Evolutionary conservation across 2,797 vertebrate species (phyloP).

Genomic region (Pipistrellus pipistrellus): DNA sequence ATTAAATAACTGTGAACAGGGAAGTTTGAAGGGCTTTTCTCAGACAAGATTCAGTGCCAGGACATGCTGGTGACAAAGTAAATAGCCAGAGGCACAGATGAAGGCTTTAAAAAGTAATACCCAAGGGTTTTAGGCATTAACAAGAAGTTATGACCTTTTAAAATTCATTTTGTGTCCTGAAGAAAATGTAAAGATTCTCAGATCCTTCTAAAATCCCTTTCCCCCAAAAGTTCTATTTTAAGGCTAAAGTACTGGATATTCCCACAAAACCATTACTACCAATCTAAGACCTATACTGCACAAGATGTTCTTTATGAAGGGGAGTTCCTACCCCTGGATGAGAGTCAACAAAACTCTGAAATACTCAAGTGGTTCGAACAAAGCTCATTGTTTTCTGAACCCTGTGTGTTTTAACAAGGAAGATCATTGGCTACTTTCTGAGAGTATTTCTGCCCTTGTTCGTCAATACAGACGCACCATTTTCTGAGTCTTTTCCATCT

Average conservation of each 20-base stretch:
- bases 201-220: slow-evolving; percentile 52
- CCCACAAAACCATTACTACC: not conserved
- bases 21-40: not conserved
- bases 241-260: not conserved
- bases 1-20: not conserved
- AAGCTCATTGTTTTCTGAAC: not conserved
- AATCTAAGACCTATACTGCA: not conserved
- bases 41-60: not conserved
- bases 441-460: not conserved
- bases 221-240: not conserved
- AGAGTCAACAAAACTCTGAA: slow-evolving; percentile 35
- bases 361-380: slow-evolving; percentile 3
- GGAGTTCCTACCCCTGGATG: not conserved
- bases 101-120: not conserved
- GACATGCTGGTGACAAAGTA: not conserved
- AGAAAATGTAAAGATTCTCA: slow-evolving; percentile 39
- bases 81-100: not conserved
- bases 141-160: not conserved
- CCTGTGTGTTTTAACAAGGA: not conserved
- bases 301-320: slow-evolving; percentile 17
- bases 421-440: not conserved
- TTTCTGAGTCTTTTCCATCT: slow-evolving; percentile 22
- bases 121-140: not conserved
- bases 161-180: not conserved
- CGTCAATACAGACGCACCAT: slow-evolving; percentile 38